Conservation (phyloP, 2,113 vertebrate species). For the Hypocryptadius cinnamomeus region DNA sequence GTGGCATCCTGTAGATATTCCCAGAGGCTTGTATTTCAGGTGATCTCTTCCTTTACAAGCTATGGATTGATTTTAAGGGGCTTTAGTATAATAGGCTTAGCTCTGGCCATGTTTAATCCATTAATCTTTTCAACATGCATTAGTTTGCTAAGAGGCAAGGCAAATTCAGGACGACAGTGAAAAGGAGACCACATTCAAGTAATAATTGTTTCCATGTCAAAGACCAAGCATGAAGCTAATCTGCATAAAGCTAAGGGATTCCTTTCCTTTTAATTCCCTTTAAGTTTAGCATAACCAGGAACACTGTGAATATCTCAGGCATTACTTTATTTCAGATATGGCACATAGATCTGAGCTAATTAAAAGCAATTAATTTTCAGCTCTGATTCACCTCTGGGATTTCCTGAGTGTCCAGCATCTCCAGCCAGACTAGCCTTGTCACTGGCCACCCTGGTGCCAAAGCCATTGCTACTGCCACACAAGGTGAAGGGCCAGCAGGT, state of each 20-base stretch:
- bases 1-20: not conserved
- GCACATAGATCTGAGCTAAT: not conserved
- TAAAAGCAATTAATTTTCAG: not conserved
- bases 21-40: not conserved
- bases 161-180: constrained; percentile 39
- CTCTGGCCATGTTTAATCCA: constrained; percentile 38
- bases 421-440: accelerated
- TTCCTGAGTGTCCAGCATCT: not conserved
- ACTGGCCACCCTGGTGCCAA: not conserved
- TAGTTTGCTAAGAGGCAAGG: constrained; percentile 26
- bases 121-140: constrained; percentile 49
- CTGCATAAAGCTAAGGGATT: not conserved
- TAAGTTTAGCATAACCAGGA: not conserved
- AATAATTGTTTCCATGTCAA: constrained; percentile 31
- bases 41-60: constrained; percentile 39
- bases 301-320: not conserved
- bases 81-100: constrained; percentile 51
- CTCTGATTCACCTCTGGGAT: not conserved
- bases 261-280: not conserved
- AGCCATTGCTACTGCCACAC: not conserved
- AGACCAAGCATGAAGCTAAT: not conserved
- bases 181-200: constrained; percentile 24
- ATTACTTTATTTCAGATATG: not conserved
- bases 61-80: constrained; percentile 46
- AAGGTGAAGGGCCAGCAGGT: not conserved